These are phyloP conservation scores for Oncorhynchus mykiss DNA, from an alignment of 2,113 vertebrate species.

Conservation along the genomic window DNA sequence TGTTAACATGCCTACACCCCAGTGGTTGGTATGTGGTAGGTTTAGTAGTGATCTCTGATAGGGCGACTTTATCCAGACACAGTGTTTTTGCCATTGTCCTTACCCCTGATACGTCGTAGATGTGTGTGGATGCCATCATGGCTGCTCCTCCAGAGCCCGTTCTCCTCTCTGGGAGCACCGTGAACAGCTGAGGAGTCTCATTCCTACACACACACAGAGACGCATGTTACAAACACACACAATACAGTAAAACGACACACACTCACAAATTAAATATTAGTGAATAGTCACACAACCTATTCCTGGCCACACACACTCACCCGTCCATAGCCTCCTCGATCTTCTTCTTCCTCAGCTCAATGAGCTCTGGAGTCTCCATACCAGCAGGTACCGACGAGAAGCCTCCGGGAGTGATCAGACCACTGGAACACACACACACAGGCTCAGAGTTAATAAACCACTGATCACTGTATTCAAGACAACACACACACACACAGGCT, in stretches of 20 bases:
- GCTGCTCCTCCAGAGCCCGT: conserved; percentile 83
- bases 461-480: too few species aligned
- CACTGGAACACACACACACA: conserved; percentile 63
- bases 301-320: conserved; percentile 60
- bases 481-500: too few species aligned
- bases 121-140: conserved; percentile 94
- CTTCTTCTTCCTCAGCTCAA: conserved; percentile 94
- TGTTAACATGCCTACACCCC: too few species aligned
- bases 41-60: too few species aligned
- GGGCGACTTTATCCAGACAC: too few species aligned
- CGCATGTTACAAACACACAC: too few species aligned
- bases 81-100: conserved; percentile 15
- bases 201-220: conserved; percentile 66
- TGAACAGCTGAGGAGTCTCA: conserved; percentile 90
- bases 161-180: conserved; percentile 86
- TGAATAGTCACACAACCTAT: too few species aligned
- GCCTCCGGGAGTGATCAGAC: conserved; percentile 89
- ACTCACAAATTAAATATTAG: too few species aligned
- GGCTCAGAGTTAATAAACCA: too few species aligned
- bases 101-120: conserved; percentile 85
- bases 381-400: conserved; percentile 90
- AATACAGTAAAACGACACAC: too few species aligned
- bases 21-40: too few species aligned
- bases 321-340: conserved; percentile 94
- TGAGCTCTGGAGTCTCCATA: conserved; percentile 92